Conservation (phyloP, 2,113 vertebrate genomes). For the Phainopepla nitens region DNA sequence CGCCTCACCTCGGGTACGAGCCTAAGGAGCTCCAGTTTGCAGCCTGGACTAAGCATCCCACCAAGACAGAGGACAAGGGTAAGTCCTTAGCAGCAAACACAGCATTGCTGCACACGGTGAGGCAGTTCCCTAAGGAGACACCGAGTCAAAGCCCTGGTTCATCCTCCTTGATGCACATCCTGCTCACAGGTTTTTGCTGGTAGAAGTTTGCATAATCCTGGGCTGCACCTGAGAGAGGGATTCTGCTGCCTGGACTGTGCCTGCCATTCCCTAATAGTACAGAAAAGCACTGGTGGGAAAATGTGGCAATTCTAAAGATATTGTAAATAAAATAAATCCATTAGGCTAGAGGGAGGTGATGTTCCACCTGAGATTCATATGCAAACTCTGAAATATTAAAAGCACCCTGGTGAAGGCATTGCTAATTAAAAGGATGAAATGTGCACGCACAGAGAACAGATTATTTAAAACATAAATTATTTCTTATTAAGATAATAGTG, state of each 20-base stretch:
- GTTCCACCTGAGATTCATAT: conserved; percentile 22
- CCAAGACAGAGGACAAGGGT: neutral
- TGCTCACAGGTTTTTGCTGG: neutral
- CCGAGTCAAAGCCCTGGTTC: neutral
- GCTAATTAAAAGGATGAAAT: conserved; percentile 9
- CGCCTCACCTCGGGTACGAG: neutral
- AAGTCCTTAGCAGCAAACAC: neutral
- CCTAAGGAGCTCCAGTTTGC: neutral
- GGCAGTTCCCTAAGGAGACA: neutral
- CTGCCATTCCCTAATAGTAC: neutral
- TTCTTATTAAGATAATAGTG: conserved; percentile 40
- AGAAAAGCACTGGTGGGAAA: neutral
- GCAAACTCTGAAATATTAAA: conserved; percentile 58
- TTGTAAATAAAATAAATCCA: conserved; percentile 14
- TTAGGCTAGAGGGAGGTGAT: neutral
- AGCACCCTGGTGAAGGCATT: neutral
- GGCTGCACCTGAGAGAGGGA: neutral
- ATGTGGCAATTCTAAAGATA: neutral
- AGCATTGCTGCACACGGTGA: rapidly evolving
- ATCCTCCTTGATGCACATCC: neutral
- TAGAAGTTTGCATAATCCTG: neutral
- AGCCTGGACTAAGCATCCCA: neutral
- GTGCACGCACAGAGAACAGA: neutral
- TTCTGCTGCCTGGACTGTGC: neutral
- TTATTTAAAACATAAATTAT: conserved; percentile 32